Evolutionary conservation across 2,113 vertebrate species (phyloP), one percentile per base, ranked within the genome.

Genomic region (Sclerurus mexicanus): DNA sequence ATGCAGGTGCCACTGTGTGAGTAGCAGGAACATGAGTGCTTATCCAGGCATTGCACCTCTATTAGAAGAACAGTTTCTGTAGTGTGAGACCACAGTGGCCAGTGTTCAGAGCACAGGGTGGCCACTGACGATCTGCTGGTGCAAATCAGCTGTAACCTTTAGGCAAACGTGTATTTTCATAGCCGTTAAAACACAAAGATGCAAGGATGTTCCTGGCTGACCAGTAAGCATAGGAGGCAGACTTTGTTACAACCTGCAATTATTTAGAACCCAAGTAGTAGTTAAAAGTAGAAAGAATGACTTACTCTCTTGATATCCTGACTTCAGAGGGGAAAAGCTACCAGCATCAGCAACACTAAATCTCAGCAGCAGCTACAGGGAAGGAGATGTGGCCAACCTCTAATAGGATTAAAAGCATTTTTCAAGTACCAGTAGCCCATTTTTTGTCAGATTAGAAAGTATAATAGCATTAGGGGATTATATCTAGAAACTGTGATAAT

Each of bases 21-120:
- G 8, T 20, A 31, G 44, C 64, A 73, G 52, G 60, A 62, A 31
- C 2, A 3, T 25, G n/a, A 55, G 52, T 1, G 2, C 64, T 50
- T 12, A 25, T 12, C 47, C 49, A 52, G 40, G 23, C 2, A 3
- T 59, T 35, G 21, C 2, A 2, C 25, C 44, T 44, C 7, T 5
- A 6, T 18, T 9, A 33, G 40, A 50, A 60, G 39, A 30, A n/a
- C 50, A 27, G 11, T 53, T 63, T 68, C 56, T 35, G 14, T 17
- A 53, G 27, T 2, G 0, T 4, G 12, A 79, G 40, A 44, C 58
- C 47, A 9, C 1, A 14, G 17, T 28, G 14, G 46, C 30, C 2
- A 1, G 22, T 20, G 8, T 49, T 37, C 28, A 14, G 40, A 40
- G 67, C 9, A 44, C 27, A 9, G 3, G 15, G 40, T 24, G 2